Conservation (phyloP, 2,797 vertebrate genomes). For the Clarias fuscus region DNA sequence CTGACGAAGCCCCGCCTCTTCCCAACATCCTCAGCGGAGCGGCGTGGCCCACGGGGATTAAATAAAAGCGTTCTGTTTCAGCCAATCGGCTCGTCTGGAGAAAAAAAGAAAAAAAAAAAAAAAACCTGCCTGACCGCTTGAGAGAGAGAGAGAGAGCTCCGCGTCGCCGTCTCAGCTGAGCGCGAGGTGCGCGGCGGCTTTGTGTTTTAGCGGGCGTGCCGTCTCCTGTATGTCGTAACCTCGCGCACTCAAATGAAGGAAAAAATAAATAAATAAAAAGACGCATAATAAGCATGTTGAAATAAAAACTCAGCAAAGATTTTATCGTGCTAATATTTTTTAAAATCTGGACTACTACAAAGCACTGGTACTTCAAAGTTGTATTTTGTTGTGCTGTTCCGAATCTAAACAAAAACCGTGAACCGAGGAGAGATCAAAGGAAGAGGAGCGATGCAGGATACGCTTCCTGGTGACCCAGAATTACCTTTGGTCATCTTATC, state of each 20-base stretch:
- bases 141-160: neutral
- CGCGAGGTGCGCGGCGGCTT: neutral
- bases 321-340: neutral
- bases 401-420: neutral
- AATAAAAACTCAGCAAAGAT: no score
- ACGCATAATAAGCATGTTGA: no score
- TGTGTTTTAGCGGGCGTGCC: slow-evolving; percentile 8
- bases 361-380: neutral
- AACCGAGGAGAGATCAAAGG: neutral
- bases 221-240: neutral
- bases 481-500: slow-evolving; percentile 65
- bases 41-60: neutral
- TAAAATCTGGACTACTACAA: neutral
- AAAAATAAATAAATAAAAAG: no score
- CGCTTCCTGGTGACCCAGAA: slow-evolving; percentile 66
- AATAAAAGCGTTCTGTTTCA: slow-evolving; percentile 10
- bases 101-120: no score
- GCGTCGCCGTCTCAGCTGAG: slow-evolving; percentile 9
- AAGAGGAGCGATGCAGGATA: neutral
- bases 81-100: neutral
- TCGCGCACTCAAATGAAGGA: neutral
- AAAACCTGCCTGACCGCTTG: slow-evolving; percentile 35
- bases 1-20: slow-evolving; percentile 3
- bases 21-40: neutral
- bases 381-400: neutral